phyloP scores from a whole-genome alignment of 2,797 vertebrate species.

The Diceros bicornis region DNA sequence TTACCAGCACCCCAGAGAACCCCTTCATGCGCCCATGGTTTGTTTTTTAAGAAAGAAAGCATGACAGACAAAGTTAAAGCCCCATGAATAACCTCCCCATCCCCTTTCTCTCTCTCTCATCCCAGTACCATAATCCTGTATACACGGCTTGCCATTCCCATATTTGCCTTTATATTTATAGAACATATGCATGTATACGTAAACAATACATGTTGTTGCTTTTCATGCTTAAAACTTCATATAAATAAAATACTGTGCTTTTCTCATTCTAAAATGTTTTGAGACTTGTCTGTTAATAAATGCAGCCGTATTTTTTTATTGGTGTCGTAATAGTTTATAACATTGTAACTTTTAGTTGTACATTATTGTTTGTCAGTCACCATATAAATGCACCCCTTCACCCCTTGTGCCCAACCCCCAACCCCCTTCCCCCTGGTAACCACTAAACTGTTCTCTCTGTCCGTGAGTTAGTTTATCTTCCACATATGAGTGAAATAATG shows the following conservation, averaged over 20 bases:
- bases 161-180: fast-evolving
- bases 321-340: no score
- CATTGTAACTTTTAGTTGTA: no score
- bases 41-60: background rate
- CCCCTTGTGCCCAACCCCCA: no score
- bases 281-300: background rate
- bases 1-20: background rate
- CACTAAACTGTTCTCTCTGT: no score
- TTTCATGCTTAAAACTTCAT: background rate
- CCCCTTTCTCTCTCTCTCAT: no score
- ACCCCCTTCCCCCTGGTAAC: no score
- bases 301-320: background rate
- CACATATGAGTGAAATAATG: no score
- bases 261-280: background rate
- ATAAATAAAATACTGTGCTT: background rate
- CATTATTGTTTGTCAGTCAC: no score
- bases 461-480: no score
- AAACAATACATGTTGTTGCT: fast-evolving
- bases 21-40: fast-evolving
- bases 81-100: fast-evolving
- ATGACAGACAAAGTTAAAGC: background rate
- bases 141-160: fast-evolving
- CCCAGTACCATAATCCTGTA: fast-evolving
- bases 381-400: no score
- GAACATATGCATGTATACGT: fast-evolving